Evolutionary conservation across 2,113 vertebrate species (phyloP), one percentile per base, ranked within the genome.

Genomic region (Nestor notabilis): DNA sequence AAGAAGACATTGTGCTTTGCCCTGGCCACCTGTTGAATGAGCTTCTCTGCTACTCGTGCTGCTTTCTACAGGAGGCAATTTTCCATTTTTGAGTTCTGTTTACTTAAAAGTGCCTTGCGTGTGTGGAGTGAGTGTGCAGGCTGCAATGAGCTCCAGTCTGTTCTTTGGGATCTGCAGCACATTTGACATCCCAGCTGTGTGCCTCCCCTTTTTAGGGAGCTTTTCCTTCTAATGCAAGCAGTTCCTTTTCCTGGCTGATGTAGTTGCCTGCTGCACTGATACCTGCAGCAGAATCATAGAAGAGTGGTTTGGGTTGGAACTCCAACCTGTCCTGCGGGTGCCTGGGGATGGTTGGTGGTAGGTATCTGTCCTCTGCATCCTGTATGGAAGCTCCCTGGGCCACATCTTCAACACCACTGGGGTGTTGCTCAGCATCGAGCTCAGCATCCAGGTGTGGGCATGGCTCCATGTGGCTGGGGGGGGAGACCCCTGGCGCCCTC

Each of bases 11-110:
- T 97, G 86, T 96, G 76, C 80, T 88, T 44, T 4, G 3, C 66
- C 44, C n/a, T 5, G 27, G 77, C 89, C 94, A 93, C 93, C 95
- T 95, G 93, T 94, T 66, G 71, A 61, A 44, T 16, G 58, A 87
- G 71, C 68, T 77, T 41, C 71, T 21, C 60, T 87, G 52, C 74
- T 87, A 63, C 46, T 90, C 24, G 9, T 2, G 3, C 9, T 58
- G 43, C 74, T 84, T 78, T n/a, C 81, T 21, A 13, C 31, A 37
- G 58, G 65, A 61, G 35, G 18, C 60, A 58, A 43, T 43, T 68
- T 82, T 93, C 72, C 60, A 80, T 56, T 80, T 60, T 17, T 17
- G 37, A 90, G 72, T 75, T 72, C 41, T 58, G 50, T 33, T 92
- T 66, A 31, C 66, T 85, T 80, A 18, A 61, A 65, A 65, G n/a